A percentile compares a stretch with the other conserved stretches of the same genome.
These are phyloP conservation scores for Caprella mutica DNA, from an alignment of 2,888 invertebrate genomes.

Conservation along the genomic window DNA sequence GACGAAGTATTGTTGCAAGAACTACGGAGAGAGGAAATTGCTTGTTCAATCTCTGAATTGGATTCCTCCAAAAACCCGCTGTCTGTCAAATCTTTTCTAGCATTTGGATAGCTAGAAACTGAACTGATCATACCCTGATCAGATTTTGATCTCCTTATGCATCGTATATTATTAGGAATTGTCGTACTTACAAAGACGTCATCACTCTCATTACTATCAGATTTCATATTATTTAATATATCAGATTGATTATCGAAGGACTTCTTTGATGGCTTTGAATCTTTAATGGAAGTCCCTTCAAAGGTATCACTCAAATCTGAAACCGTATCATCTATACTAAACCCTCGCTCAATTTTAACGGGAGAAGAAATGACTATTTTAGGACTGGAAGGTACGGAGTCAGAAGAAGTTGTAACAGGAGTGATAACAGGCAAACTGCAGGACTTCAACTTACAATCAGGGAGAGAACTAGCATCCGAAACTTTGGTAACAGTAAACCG, in stretches of 20 bases:
- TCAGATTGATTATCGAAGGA: no score
- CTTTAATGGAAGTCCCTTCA: no score
- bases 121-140: no score
- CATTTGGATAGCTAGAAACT: neutral
- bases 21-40: neutral
- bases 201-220: constrained; percentile 21
- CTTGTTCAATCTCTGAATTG: neutral
- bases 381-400: constrained; percentile 14
- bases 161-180: no score
- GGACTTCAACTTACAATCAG: constrained; percentile 8
- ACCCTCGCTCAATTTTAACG: constrained; percentile 28
- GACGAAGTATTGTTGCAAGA: no score
- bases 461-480: constrained; percentile 13
- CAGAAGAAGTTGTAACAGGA: neutral
- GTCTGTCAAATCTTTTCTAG: constrained; percentile 18
- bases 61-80: constrained; percentile 25
- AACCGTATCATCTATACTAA: constrained; percentile 26
- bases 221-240: no score
- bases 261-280: no score
- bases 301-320: no score
- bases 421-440: constrained; percentile 8
- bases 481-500: constrained; percentile 32
- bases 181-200: constrained; percentile 23
- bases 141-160: no score
- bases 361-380: constrained; percentile 33